Evolutionary conservation across 2,113 vertebrate genomes (phyloP).

Genomic region (Cariama cristata): DNA sequence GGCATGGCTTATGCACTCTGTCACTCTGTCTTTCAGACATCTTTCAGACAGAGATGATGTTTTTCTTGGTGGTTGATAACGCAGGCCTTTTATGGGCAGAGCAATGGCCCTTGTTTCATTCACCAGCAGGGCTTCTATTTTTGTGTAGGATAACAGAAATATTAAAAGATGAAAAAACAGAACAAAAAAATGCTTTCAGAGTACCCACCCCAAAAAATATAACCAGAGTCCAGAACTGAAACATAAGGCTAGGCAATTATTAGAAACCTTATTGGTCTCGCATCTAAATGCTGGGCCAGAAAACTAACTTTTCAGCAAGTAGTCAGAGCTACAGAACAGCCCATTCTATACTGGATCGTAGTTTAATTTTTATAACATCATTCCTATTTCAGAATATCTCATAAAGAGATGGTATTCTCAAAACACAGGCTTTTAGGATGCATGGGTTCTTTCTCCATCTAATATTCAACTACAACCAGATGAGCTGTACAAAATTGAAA

Average conservation of each 20-base stretch:
- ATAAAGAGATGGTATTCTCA: not conserved
- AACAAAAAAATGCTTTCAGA: not conserved
- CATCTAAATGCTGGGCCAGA: not conserved
- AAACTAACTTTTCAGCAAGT: not conserved
- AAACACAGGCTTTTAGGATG: not conserved
- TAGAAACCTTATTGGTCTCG: fast-evolving
- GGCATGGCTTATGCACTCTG: not conserved
- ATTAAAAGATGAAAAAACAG: not conserved
- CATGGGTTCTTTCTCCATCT: not conserved
- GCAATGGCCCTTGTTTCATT: not conserved
- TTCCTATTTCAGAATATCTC: not conserved
- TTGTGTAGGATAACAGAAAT: not conserved
- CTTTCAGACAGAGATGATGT: not conserved
- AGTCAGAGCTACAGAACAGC: not conserved
- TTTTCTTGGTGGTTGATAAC: not conserved
- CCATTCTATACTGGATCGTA: not conserved
- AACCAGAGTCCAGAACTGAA: not conserved
- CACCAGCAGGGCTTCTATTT: not conserved
- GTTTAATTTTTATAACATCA: not conserved
- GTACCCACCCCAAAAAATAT: not conserved
- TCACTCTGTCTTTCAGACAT: not conserved
- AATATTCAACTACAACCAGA: not conserved
- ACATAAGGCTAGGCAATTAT: not conserved
- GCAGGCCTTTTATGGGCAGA: not conserved
- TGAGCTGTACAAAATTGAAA: not conserved